Evolutionary conservation across 37 sponge, comb jelly and placozoan species (phyloP).

Genomic region (Oscarella lobularis): DNA sequence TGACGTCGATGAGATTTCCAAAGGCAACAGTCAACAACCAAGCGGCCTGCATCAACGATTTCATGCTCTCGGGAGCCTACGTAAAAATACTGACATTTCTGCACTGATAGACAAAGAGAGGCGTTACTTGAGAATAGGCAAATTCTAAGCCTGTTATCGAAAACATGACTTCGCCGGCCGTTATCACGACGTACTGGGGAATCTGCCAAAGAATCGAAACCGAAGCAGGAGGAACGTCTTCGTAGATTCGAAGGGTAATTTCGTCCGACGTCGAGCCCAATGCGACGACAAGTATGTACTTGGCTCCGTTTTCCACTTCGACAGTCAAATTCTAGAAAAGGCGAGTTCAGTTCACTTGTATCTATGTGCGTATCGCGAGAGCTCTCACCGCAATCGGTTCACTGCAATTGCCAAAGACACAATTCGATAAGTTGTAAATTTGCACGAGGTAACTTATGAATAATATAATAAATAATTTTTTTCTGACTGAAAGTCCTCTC

Average conservation of each 20-base stretch:
- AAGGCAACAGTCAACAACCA: constrained; percentile 88
- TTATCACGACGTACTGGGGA: constrained; percentile 92
- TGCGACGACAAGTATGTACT: neutral
- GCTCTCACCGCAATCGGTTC: neutral
- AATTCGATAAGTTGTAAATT: neutral
- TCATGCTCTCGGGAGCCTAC: constrained; percentile 95
- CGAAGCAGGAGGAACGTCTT: constrained; percentile 38
- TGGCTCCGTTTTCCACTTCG: constrained; percentile 2
- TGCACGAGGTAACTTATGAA: neutral
- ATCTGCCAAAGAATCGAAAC: constrained; percentile 74
- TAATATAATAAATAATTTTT: too few species aligned
- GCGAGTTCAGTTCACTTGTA: neutral
- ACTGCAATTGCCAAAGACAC: neutral
- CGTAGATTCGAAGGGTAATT: neutral
- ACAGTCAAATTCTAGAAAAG: neutral
- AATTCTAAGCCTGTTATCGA: constrained; percentile 96
- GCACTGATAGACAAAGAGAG: neutral
- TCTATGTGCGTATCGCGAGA: neutral
- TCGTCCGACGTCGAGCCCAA: neutral
- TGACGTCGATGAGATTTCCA: constrained; percentile 89
- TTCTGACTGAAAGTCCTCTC: too few species aligned
- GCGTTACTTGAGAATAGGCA: constrained; percentile 86
- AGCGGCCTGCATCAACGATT: constrained; percentile 84
- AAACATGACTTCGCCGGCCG: constrained; percentile 96
- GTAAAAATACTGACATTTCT: neutral